A percentile compares a stretch with the other conserved stretches of the same genome.
phyloP scores from a whole-genome alignment of 2,113 vertebrate genomes.

The Psittacula cyanocephala region DNA sequence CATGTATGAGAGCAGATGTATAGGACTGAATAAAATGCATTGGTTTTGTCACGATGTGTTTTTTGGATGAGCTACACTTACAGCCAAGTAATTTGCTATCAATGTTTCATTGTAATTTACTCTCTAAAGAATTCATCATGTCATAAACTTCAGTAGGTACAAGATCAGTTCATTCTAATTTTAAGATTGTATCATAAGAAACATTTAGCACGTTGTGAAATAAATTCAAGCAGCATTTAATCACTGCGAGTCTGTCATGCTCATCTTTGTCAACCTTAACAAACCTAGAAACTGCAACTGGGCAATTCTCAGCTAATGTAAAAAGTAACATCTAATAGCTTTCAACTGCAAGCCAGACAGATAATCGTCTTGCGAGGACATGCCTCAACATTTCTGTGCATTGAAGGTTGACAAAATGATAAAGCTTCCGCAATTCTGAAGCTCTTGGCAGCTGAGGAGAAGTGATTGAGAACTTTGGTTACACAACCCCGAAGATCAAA shows the following conservation, averaged over 20 bases:
- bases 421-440: background rate
- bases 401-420: constrained; percentile 46
- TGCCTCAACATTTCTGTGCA: constrained; percentile 51
- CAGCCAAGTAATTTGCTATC: constrained; percentile 42
- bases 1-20: background rate
- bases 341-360: constrained; percentile 38
- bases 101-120: constrained; percentile 46
- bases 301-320: constrained; percentile 54
- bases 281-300: constrained; percentile 58
- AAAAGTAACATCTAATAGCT: constrained; percentile 54
- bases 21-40: background rate
- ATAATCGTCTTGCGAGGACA: constrained; percentile 55
- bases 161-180: constrained; percentile 48
- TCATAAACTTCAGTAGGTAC: constrained; percentile 48
- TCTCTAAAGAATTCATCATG: constrained; percentile 41
- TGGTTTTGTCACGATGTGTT: background rate
- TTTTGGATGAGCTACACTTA: constrained; percentile 41
- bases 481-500: constrained; percentile 8
- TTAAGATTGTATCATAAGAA: constrained; percentile 59
- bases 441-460: constrained; percentile 12
- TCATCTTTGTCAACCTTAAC: constrained; percentile 51
- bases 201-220: constrained; percentile 41
- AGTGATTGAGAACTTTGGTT: constrained; percentile 51
- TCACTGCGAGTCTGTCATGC: constrained; percentile 28
- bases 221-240: constrained; percentile 55